Conservation (phyloP, 2,113 vertebrate genomes). For the Tringa solitaria region DNA sequence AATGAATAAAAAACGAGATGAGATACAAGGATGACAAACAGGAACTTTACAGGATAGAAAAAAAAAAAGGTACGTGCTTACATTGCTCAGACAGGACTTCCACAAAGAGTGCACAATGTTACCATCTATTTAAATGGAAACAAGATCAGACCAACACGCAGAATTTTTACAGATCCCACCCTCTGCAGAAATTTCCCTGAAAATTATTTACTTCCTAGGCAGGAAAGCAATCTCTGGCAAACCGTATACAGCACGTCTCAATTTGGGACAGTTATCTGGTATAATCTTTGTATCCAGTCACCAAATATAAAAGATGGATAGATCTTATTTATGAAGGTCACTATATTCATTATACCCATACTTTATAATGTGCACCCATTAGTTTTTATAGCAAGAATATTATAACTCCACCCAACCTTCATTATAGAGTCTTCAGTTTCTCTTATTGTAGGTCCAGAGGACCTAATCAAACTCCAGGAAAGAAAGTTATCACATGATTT, state of each 20-base stretch:
- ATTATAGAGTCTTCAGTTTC: constrained; percentile 30
- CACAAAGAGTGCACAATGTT: neutral
- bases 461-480: constrained; percentile 57
- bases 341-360: neutral
- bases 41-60: neutral
- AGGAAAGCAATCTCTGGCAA: neutral
- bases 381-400: neutral
- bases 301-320: neutral
- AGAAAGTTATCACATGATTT: constrained; percentile 62
- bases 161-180: neutral
- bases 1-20: neutral
- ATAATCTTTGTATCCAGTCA: neutral
- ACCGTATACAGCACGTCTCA: neutral
- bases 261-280: neutral
- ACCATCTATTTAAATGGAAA: neutral
- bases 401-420: neutral
- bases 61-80: neutral
- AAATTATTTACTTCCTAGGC: neutral
- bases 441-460: constrained; percentile 15
- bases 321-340: neutral
- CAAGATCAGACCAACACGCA: neutral
- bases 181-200: neutral
- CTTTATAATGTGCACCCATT: neutral
- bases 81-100: neutral
- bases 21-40: neutral